Base-by-base conservation (phyloP, 2,888 invertebrate genomes). In the Epistrophe eligans region DNA sequence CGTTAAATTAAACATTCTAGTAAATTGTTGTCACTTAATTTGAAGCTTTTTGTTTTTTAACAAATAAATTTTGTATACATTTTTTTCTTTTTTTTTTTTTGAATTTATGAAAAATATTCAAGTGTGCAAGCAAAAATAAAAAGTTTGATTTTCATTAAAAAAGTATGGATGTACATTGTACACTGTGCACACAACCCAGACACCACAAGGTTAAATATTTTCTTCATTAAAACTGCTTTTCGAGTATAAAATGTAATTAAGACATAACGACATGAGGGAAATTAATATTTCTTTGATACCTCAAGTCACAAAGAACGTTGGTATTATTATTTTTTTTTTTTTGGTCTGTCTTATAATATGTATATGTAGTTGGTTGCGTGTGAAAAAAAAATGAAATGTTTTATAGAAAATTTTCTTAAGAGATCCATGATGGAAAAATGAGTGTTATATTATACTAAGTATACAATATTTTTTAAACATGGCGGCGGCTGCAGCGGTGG, bases 171-270 rank as follows among this genome's bases (percentile, higher is more conserved):
- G 24, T 24, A 24, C 24, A 24, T 3, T 24, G 24, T 24, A n/a
- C n/a, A n/a, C 8, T 4, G 7, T 7, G 1, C 6, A 58, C 58
- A 35, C 35, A 62, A 62, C 17, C 11, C 48, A 66, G n/a, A 45
- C 64, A 11, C 58, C 32, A 48, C 67, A 70, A 70, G 67, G 67
- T 67, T 70, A 70, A 50, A 55, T 24, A 24, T 52, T n/a, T 52
- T 52, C 52, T 70, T 52, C 50, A 70, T 52, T 52, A 70, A 70
- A 70, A 70, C 38, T 70, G 52, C 24, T 55, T 70, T 70, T 55
- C 15, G 55, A 70, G 70, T 55, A 67, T 50, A 38, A 70, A 70
- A 70, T 55, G 70, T 55, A 70, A 70, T 70, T 70, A 55, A 55
- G 55, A 43, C 24, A 70, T 52, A 66, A 48, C 28, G 45, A 67